Conservation (phyloP, 2,113 vertebrate genomes). For the Campylomormyrus tamandua region DNA sequence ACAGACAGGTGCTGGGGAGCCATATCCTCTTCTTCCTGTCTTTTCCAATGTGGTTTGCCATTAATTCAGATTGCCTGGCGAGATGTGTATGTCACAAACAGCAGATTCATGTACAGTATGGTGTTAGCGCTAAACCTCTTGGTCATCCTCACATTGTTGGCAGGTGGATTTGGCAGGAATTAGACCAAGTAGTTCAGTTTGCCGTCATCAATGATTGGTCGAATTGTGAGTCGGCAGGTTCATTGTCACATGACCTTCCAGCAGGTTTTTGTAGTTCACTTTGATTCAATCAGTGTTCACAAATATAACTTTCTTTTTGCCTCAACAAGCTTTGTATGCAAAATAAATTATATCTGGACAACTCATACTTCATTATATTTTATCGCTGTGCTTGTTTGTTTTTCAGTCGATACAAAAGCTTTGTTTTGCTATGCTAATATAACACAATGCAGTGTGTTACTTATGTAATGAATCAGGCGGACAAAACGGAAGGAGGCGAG, state of each 20-base stretch:
- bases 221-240: not conserved
- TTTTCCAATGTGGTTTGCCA: not conserved
- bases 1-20: not conserved
- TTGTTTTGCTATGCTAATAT: not conserved
- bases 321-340: not conserved
- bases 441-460: not conserved
- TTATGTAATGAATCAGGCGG: not conserved
- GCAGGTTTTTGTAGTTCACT: not conserved
- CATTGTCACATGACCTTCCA: not conserved
- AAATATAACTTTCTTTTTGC: not conserved
- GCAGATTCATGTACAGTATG: not conserved
- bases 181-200: not conserved
- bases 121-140: not conserved
- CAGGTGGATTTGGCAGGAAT: not conserved
- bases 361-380: not conserved
- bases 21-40: not conserved
- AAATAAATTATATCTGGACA: not conserved
- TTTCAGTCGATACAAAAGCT: not conserved
- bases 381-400: not conserved
- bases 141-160: not conserved
- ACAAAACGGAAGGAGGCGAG: not conserved
- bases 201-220: not conserved
- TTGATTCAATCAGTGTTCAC: not conserved
- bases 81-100: not conserved
- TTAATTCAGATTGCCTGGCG: not conserved